A percentile compares a stretch with the other conserved stretches of the same genome.
Evolutionary conservation across 1,140 invertebrate species (phyloP).

Genomic region (Pachypsylla venusta): DNA sequence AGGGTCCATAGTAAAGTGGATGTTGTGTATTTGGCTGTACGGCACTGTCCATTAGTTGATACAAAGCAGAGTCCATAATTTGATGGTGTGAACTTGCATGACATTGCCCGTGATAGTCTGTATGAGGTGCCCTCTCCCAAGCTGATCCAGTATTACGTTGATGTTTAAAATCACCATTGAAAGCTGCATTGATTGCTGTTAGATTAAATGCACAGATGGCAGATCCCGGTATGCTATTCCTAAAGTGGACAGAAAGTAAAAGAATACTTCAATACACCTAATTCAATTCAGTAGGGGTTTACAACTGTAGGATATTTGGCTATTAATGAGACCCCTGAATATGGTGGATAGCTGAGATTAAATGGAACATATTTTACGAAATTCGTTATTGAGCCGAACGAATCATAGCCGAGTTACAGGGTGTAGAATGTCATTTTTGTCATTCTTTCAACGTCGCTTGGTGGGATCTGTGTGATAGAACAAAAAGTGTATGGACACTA

Average conservation of each 20-base stretch:
- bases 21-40: slow-evolving; percentile 52
- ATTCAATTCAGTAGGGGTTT: too few species aligned
- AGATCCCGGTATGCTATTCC: slow-evolving; percentile 80
- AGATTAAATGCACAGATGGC: slow-evolving; percentile 87
- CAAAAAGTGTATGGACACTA: too few species aligned
- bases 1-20: slow-evolving; percentile 51
- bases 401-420: too few species aligned
- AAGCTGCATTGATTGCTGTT: slow-evolving; percentile 62
- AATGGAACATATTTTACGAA: too few species aligned
- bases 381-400: too few species aligned
- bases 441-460: too few species aligned
- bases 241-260: slow-evolving; percentile 31
- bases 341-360: too few species aligned
- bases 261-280: background rate
- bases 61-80: slow-evolving; percentile 50
- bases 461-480: too few species aligned
- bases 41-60: slow-evolving; percentile 76
- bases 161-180: slow-evolving; percentile 75
- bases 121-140: slow-evolving; percentile 47
- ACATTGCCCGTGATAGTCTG: slow-evolving; percentile 20
- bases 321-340: too few species aligned
- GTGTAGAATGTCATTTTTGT: too few species aligned
- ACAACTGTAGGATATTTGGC: too few species aligned
- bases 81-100: slow-evolving; percentile 24
- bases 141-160: slow-evolving; percentile 54